Evolutionary conservation across 2,113 vertebrate species (phyloP), one percentile per base, ranked within the genome.

Genomic region (Phodopus roborovskii): DNA sequence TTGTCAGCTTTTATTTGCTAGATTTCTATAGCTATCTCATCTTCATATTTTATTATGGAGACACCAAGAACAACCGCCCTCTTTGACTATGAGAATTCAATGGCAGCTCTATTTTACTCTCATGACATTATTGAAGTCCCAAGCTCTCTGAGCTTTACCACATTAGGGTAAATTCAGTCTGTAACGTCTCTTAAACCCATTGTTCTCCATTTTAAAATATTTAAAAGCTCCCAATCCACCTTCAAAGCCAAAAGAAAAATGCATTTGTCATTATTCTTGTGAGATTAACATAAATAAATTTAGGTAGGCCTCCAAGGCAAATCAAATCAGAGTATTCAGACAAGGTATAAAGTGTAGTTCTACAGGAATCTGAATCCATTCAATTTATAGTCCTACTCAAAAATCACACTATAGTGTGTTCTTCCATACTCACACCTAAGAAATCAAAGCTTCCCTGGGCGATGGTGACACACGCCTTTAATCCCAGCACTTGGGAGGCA

Each of bases 251-350:
- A 91, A 13, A 96, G 82, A 58, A 97, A 96, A 83, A 53, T 26
- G 42, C 1, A 74, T 78, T 89, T 75, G 78, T 39, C 83, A 87
- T 70, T 19, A 93, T 94, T 96, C 78, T 96, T 48, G 5, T 86
- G 33, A 95, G 68, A 96, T 89, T 93, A 94, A 64, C 56, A 91
- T 92, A 96, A 96, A 78, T 85, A 96, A 96, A 91, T 64, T 58
- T 77, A 58, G 22, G 22, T 70, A 78, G 95, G 30, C 9, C n/a
- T 75, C 30, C 77, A 60, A 33, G 86, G 60, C 15, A 90, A 97
- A 94, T 86, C 79, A 92, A 95, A 89, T 74, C 68, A 92, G 58
- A 93, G 36, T 64, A 77, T 5, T 93, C 64, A 96, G 66, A 71
- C 50, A 79, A 78, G 10, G 0, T 92, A 70, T 93, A 36, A 96